Conservation (phyloP, 2,113 vertebrate species). For the Verasper variegatus region DNA sequence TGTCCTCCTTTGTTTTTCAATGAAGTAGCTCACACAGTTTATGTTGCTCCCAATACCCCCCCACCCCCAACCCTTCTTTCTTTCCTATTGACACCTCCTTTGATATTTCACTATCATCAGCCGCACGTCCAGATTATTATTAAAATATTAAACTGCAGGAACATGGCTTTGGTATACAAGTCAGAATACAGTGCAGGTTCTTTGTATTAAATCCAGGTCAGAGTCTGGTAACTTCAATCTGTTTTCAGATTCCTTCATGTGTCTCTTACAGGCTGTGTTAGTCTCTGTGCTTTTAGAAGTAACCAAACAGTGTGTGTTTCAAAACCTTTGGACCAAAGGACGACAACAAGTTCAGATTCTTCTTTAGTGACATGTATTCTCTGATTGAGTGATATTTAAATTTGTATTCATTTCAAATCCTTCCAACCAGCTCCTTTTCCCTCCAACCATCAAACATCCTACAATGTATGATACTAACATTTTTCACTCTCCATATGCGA, state of each 20-base stretch:
- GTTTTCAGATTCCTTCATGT: not conserved
- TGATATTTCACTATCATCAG: constrained; percentile 10
- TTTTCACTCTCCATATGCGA: not conserved
- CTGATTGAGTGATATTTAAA: too few relatives aligned
- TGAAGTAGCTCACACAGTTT: constrained; percentile 65
- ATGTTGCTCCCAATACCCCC: constrained; percentile 26
- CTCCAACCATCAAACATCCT: not conserved
- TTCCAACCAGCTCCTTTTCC: not conserved
- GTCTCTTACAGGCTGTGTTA: not conserved
- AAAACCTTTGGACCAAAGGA: not conserved
- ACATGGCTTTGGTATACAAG: not conserved
- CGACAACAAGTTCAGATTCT: not conserved
- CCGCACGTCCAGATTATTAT: not conserved
- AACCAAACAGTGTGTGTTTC: not conserved
- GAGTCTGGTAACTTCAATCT: not conserved
- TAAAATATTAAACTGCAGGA: not conserved
- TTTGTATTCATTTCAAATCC: too few relatives aligned
- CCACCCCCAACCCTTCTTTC: constrained; percentile 3
- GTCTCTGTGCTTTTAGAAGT: too few relatives aligned
- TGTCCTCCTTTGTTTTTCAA: constrained; percentile 75
- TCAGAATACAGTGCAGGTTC: not conserved
- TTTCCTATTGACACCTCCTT: constrained; percentile 6
- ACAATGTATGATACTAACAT: not conserved
- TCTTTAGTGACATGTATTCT: too few relatives aligned
- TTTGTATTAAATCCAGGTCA: not conserved